Conservation (phyloP, 2,797 vertebrate genomes). For the Rhodeus uyekii region DNA sequence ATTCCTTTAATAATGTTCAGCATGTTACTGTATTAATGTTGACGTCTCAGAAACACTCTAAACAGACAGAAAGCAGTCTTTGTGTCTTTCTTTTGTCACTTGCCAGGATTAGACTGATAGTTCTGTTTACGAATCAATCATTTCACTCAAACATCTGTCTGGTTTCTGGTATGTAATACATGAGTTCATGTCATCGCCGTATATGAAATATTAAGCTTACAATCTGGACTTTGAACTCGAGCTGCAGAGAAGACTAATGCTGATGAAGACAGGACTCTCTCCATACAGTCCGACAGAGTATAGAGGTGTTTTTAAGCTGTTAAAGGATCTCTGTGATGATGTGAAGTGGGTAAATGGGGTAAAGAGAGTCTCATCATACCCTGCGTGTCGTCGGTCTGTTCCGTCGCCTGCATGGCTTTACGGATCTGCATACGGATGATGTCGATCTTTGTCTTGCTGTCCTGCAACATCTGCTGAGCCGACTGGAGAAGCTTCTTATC, state of each 20-base stretch:
- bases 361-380: too few species aligned
- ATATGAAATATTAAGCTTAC: neutral
- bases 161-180: neutral
- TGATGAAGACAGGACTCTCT: neutral
- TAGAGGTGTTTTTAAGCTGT: neutral
- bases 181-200: neutral
- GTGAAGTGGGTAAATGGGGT: constrained; percentile 50
- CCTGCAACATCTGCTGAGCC: constrained; percentile 78
- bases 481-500: constrained; percentile 75
- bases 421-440: constrained; percentile 83
- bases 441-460: constrained; percentile 79
- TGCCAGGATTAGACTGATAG: neutral
- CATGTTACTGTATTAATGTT: neutral
- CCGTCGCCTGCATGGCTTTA: constrained; percentile 82
- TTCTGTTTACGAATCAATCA: neutral
- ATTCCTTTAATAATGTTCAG: neutral
- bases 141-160: neutral
- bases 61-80: neutral
- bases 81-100: too few species aligned
- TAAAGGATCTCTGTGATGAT: neutral
- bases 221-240: neutral
- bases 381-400: constrained; percentile 76
- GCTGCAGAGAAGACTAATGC: neutral
- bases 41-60: neutral
- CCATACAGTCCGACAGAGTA: too few species aligned